Base-by-base conservation (phyloP, 2,888 invertebrate species). In the Orchesellides sinensis region DNA sequence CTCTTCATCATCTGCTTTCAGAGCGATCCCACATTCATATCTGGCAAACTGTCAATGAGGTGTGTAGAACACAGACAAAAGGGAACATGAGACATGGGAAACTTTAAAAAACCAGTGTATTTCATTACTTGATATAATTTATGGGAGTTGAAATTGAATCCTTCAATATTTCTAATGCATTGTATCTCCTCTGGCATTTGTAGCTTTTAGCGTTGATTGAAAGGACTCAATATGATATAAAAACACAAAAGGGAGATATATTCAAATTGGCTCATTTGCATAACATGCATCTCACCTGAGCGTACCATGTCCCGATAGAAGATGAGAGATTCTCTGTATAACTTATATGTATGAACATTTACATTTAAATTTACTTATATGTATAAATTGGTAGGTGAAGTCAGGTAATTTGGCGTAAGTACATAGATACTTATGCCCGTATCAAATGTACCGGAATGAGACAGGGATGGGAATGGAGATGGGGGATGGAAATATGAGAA, bases 21-120 rank as follows among this genome's bases (percentile, higher is more conserved):
- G 49, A 10, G 49, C 27, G 65, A 66, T 75, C 54, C 56, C 66
- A 66, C 23, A n/a, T 5, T 63, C 63, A 54, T 68, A 32, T 54
- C 77, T 59, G 27, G 47, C 29, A 63, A 70, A 54, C 66, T 80
- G 80, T 80, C 80, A 65, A 80, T 80, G 65, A 65, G 23, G 72
- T 56, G 54, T 56, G 49, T 56, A 47, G 54, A 56, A 68, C n/a
- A n/a, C n/a, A n/a, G n/a, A n/a, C n/a, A 72, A 66, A 54, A 65
- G 49, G 77, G 69, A 68, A 77, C 69, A 77, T 77, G 77, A 77
- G 77, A 77, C 45, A n/a, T n/a, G n/a, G n/a, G n/a, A n/a, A n/a
- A n/a, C n/a, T n/a, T n/a, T n/a, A n/a, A n/a, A n/a, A n/a, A 29
- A 19, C 56, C 27, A 10, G 12, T n/a, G 56, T 14, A 14, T 21